These are phyloP conservation scores for Ia io DNA, from an alignment of 2,113 vertebrate species.

Conservation along the genomic window DNA sequence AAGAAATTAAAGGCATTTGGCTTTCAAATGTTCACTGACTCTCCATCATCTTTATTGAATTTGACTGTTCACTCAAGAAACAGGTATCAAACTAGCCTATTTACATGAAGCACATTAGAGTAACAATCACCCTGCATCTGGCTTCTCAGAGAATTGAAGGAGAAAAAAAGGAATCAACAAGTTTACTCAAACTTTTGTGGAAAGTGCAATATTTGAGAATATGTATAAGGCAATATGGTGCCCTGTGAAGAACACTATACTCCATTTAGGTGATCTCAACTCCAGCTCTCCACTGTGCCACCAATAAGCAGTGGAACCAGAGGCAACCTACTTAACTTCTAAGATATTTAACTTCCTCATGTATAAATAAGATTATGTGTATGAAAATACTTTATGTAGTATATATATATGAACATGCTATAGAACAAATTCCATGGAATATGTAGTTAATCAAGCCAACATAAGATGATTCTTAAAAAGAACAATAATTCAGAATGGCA, in stretches of 20 bases:
- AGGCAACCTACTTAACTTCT: neutral
- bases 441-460: neutral
- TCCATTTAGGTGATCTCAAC: neutral
- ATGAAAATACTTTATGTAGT: neutral
- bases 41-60: neutral
- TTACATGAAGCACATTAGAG: neutral
- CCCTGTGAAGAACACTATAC: neutral
- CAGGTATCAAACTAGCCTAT: neutral
- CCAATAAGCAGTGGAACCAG: neutral
- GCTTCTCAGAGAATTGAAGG: neutral
- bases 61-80: neutral
- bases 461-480: neutral
- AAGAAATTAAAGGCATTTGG: neutral
- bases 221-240: neutral
- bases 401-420: neutral
- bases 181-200: neutral
- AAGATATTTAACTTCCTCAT: neutral
- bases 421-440: neutral
- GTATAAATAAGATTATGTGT: neutral
- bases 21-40: neutral
- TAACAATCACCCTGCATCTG: neutral
- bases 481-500: neutral
- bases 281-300: neutral
- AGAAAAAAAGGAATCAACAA: neutral
- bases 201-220: neutral